Percentiles rank a stretch among this genome's conserved stretches.
These are phyloP conservation scores for Fulmarus glacialis DNA, from an alignment of 2,113 vertebrate genomes.

Conservation along the genomic window DNA sequence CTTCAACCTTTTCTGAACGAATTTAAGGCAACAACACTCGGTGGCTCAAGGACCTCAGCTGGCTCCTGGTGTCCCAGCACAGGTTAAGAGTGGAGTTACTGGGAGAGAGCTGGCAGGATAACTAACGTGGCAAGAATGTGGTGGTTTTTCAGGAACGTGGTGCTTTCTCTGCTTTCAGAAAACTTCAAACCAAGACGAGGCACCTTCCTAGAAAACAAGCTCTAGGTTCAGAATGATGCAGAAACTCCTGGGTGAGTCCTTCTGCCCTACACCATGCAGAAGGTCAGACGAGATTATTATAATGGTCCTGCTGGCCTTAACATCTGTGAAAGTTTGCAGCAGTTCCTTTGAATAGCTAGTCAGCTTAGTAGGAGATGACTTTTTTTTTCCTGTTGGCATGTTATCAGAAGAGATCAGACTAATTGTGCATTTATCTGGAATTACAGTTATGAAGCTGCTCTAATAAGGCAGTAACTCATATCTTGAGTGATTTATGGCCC, in stretches of 20 bases:
- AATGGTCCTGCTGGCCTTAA: neutral
- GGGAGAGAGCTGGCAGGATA: neutral
- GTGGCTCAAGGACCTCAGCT: neutral
- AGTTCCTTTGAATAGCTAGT: neutral
- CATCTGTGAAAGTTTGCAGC: neutral
- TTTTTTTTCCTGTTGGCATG: neutral
- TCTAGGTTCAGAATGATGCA: neutral
- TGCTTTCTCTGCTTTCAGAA: neutral
- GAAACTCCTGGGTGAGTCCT: neutral
- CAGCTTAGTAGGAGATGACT: neutral
- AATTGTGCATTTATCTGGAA: conserved; percentile 52
- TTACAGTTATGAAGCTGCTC: conserved; percentile 46
- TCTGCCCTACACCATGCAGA: neutral
- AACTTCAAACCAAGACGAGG: neutral
- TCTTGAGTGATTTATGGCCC: conserved; percentile 34
- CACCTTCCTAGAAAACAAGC: neutral
- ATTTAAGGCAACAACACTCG: fast-evolving
- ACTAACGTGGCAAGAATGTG: fast-evolving
- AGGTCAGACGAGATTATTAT: neutral
- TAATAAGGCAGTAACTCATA: conserved; percentile 58
- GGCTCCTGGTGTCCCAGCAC: neutral
- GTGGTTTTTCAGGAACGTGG: fast-evolving
- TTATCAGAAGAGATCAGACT: conserved; percentile 46
- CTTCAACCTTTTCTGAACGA: neutral
- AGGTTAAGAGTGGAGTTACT: neutral